Evolutionary conservation across 2,113 vertebrate species (phyloP), one percentile per base, ranked within the genome.

Genomic region (Myodes glareolus): DNA sequence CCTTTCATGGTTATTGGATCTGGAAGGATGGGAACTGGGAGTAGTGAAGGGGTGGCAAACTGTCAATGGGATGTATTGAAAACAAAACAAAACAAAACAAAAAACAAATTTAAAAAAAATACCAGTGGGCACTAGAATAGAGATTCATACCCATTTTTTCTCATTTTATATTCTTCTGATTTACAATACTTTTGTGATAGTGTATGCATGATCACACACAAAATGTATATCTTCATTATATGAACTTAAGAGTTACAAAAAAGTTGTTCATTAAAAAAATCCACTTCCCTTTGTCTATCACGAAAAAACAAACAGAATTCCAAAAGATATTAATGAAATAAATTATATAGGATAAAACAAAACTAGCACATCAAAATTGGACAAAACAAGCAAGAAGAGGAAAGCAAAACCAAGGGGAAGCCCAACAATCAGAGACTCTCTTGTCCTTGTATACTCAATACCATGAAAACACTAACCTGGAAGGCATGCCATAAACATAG

Each of bases 1-100:
- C 23, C 23, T 76, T 45, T 45, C 27, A 76, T 14, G n/a, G 39
- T 76, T 42, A 76, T 39, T 76, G 23, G 23, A 76, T 45, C 23
- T 76, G 39, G 10, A 0, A 75, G 21, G 21, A 42, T 42, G 39
- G 23, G 73, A 11, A 76, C 23, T 45, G 23, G 23, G 10, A 27
- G 39, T 4, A 45, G 3, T 21, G 2, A 39, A 45, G 25, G 42
- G 0, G 13, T 1, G 12, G 5, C 5, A 27, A 76, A 29, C 11
- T 45, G 73, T 75, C 5, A 2, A 27, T 45, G 73, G 23, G 23
- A 75, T 27, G 23, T 27, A 27, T 27, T 76, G 42, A 47, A 77
- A 81, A 36, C 63, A 67, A 67, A 67, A n/a, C n/a, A n/a, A n/a
- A n/a, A n/a, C n/a, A 3, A 21, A 55, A 78, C 36, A 80, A 55